Conservation (phyloP, 2,113 vertebrate genomes). For the Caranx melampygus region DNA sequence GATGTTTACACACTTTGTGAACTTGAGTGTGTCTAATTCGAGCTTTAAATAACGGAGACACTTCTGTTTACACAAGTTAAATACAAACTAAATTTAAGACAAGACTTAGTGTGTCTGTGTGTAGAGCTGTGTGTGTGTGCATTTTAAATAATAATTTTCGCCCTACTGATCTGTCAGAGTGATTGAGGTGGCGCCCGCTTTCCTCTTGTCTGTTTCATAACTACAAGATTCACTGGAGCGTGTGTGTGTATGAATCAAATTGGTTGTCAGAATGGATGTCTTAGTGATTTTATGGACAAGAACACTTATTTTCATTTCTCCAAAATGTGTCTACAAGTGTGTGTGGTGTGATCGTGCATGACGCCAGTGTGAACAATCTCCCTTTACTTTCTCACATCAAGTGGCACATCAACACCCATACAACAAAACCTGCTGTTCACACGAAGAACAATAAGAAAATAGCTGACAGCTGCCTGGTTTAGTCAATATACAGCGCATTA, state of each 20-base stretch:
- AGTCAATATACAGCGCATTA: background rate
- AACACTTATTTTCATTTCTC: conserved; percentile 4
- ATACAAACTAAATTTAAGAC: conserved; percentile 27
- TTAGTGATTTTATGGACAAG: conserved; percentile 35
- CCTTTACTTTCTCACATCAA: conserved; percentile 10
- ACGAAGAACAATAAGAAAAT: background rate
- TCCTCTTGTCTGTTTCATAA: conserved; percentile 68
- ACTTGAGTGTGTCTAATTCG: conserved; percentile 41
- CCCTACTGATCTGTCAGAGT: conserved; percentile 65
- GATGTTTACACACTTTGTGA: conserved; percentile 69
- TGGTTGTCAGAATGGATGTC: conserved; percentile 20
- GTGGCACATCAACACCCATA: background rate
- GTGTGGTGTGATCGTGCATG: background rate
- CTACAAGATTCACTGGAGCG: conserved; percentile 42
- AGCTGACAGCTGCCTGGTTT: conserved; percentile 1
- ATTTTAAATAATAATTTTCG: conserved; percentile 61
- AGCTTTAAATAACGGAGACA: conserved; percentile 24
- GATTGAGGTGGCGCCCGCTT: conserved; percentile 75
- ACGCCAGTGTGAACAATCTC: conserved; percentile 29
- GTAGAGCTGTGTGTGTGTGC: conserved; percentile 7
- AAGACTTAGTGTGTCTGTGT: conserved; percentile 14
- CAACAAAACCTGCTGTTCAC: background rate
- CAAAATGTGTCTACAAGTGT: background rate
- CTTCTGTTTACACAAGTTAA: conserved; percentile 56
- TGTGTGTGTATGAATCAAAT: conserved; percentile 38